Evolutionary conservation across 2,113 vertebrate species (phyloP), one percentile per base, ranked within the genome.

Genomic region (Pipa parva): DNA sequence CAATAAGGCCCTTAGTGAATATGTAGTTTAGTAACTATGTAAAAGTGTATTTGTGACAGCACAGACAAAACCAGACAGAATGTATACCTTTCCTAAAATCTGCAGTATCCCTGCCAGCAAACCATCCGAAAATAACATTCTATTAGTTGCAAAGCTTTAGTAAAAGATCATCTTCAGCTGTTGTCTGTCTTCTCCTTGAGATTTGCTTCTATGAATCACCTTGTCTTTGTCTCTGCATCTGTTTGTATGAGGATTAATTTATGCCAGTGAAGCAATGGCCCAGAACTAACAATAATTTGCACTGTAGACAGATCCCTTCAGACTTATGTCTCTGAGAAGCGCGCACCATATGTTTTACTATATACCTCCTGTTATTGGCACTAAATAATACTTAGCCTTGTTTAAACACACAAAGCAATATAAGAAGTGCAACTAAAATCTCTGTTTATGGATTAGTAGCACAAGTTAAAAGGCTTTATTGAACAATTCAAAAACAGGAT

Each of bases 271-370:
- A 59, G 45, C 57, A 59, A 59, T 52, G 46, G 65, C 56, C 65
- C 57, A 52, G 31, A 68, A 52, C 56, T 68, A 68, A 68, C 46
- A 51, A 18, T 36, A 18, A 60, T 59, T 59, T 39, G 57, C 51
- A 49, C 42, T 68, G 56, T 37, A 60, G 29, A 51, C 65, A 68
- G 65, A 51, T 68, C 65, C 65, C 65, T 36, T 42, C 46, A 68
- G 65, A 68, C 56, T 26, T 63, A 7, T 26, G 42, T 60, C 56
- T 52, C 56, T 51, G 31, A 68, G 57, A 45, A 51, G 57, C 22
- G 50, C 57, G 46, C 46, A 68, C 65, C 65, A 68, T 68, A 68
- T 68, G 65, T 42, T 59, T 45, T 6, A 39, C 46, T 60, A 60
- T 68, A 52, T 51, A 39, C 18, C 56, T 50, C 46, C 37, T 68